These are phyloP conservation scores for Agriopis marginaria DNA, from an alignment of 2,888 invertebrate species.

Conservation along the genomic window DNA sequence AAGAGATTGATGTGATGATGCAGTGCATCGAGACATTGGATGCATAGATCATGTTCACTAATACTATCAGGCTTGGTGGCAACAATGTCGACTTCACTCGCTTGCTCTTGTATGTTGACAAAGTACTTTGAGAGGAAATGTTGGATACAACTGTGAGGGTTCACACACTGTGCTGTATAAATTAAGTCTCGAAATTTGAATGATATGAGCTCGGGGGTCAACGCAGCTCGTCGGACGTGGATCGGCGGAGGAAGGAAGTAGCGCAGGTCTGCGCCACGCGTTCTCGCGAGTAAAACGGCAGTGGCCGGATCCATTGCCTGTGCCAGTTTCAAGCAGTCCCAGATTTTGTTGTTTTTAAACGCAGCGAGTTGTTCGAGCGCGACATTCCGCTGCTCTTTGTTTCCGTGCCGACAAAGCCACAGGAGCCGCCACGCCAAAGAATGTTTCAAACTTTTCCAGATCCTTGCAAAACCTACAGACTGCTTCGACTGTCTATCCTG, in stretches of 20 bases:
- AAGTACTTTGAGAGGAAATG: slow-evolving; percentile 77
- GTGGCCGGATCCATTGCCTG: slow-evolving; percentile 92
- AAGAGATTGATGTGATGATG: slow-evolving; percentile 76
- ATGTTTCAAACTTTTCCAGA: slow-evolving; percentile 88
- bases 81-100: slow-evolving; percentile 71
- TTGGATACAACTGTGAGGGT: slow-evolving; percentile 73
- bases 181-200: slow-evolving; percentile 72
- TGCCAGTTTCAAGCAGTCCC: slow-evolving; percentile 91
- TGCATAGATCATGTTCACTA: slow-evolving; percentile 73
- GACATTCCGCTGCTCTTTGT: slow-evolving; percentile 86
- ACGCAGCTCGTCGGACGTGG: slow-evolving; percentile 74
- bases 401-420: slow-evolving; percentile 89
- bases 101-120: slow-evolving; percentile 74
- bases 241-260: slow-evolving; percentile 91
- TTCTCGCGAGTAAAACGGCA: slow-evolving; percentile 92
- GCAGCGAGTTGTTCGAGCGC: slow-evolving; percentile 89
- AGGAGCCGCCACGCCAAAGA: slow-evolving; percentile 89
- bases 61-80: slow-evolving; percentile 75
- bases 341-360: slow-evolving; percentile 88
- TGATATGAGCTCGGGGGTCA: slow-evolving; percentile 71
- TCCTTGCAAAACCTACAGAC: slow-evolving; percentile 67
- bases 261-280: slow-evolving; percentile 88
- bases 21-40: slow-evolving; percentile 75
- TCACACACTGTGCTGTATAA: slow-evolving; percentile 58
- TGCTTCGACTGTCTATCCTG: slow-evolving; percentile 60